Evolutionary conservation across 2,888 invertebrate species (phyloP), one percentile per base, ranked within the genome.

Genomic region (Rotaria macrura): DNA sequence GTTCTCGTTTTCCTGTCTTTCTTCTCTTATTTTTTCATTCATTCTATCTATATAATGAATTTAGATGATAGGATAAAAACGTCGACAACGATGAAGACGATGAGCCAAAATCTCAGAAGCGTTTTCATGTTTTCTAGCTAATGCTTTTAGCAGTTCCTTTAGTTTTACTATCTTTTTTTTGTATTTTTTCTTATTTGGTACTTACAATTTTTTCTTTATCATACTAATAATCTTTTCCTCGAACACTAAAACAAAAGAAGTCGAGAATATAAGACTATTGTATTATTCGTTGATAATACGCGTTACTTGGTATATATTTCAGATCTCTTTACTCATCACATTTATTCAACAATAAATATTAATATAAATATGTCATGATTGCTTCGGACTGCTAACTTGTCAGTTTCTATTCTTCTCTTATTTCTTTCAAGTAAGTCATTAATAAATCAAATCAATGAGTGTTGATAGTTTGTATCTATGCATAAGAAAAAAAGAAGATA

Each of bases 11-110:
- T 29, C 34, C 65, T 65, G 34, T 65, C 65, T 65, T 38, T 65
- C n/a, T 34, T 34, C 17, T 65, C 65, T 20, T 65, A 34, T 34
- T 65, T 34, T 65, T 65, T 65, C 34, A 34, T 65, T 38, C 38
- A 65, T 34, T 65, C 14, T 29, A 65, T 65, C 65, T 65, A 65
- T 65, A 65, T 65, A 65, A 65, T 65, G 65, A 65, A 65, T 65
- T 65, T 65, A 65, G 65, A 65, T 65, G 65, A 65, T 65, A 65
- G 65, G 34, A 65, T 65, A 29, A 65, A 65, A 65, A 65, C 38
- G 65, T 6, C 65, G 34, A 20, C 65, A 65, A 65, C 34, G 34
- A 14, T 65, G 65, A 65, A 34, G 65, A 65, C 65, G 65, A 65
- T 65, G 65, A 65, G 65, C 65, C 65, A 65, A 65, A 65, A 65